Evolutionary conservation across 2,113 vertebrate genomes (phyloP), one percentile per base, ranked within the genome.

Genomic region (Epinephelus fuscoguttatus): DNA sequence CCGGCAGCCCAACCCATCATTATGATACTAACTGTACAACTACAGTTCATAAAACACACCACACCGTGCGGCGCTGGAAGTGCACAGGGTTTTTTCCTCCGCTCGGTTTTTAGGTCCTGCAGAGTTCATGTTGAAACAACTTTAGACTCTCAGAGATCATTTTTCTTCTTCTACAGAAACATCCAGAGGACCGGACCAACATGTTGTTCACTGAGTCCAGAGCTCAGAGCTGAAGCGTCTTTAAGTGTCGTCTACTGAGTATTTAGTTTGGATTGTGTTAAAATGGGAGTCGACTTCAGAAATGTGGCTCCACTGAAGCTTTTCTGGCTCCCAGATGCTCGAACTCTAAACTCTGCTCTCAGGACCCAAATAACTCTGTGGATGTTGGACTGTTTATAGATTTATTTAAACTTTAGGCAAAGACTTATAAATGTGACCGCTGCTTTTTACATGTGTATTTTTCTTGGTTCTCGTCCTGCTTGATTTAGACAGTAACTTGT

Each of bases 1-100:
- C 72, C 66, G 71, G 78, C 42, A 14, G 57, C 70, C 40, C 57
- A 81, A 62, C 79, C 37, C 79, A 40, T 82, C 47, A 87, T 84
- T 86, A 71, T n/a, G n/a, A 55, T 70, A 11, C 62, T 59, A 74
- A 84, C 60, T 80, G 60, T 72, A 70, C 68, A 75, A 55, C 37
- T 80, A 37, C 37, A 91, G 67, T 40, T 71, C 75, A 74, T 80
- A 40, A 81, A 70, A 59, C 19, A 57, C 73, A 73, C 50, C 4
- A 42, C 57, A 21, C 21, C 4, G 0, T 55, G 9, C 62, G 17
- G 64, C 27, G 63, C 78, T 75, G 78, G 61, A 69, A 63, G 5
- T n/a, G 14, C 23, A 45, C 25, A 45, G 42, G 11, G 25, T 3
- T 21, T 37, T 61, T 69, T 27, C 19, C 27, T 50, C 47, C 42